Conservation (phyloP, 2,113 vertebrate species). For the Columba livia region DNA sequence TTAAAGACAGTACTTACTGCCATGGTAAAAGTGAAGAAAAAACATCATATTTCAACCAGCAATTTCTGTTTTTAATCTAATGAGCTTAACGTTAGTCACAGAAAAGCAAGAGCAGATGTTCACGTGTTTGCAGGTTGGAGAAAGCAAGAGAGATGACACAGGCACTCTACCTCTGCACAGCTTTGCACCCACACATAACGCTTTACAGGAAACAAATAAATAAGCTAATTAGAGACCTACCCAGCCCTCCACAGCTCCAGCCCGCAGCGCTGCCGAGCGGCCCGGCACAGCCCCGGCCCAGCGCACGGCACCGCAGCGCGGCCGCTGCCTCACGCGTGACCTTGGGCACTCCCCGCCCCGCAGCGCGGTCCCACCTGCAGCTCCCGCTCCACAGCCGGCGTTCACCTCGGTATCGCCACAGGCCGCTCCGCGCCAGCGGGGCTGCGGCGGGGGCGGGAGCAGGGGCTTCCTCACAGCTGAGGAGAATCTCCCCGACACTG, state of each 20-base stretch:
- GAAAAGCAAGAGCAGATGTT: neutral
- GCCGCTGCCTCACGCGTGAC: neutral
- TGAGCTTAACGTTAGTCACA: neutral
- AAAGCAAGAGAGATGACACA: neutral
- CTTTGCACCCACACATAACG: neutral
- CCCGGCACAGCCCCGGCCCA: neutral
- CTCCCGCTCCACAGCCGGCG: neutral
- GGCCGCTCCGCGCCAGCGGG: neutral
- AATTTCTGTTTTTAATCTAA: neutral
- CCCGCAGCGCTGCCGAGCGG: neutral
- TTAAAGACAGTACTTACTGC: neutral
- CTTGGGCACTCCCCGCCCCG: constrained; percentile 2
- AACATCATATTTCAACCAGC: neutral
- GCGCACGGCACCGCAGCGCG: neutral
- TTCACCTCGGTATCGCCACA: neutral
- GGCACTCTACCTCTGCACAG: neutral
- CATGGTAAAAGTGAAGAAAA: fast-evolving
- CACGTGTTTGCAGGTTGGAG: neutral
- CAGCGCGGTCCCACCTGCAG: neutral
- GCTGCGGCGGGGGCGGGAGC: fast-evolving
- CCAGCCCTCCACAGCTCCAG: neutral
- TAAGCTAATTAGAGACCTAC: neutral
- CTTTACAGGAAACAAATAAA: neutral
- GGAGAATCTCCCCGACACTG: neutral
- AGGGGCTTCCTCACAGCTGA: neutral